phyloP scores from a whole-genome alignment of 1,140 invertebrate species.

The Elymnias hypermnestra region DNA sequence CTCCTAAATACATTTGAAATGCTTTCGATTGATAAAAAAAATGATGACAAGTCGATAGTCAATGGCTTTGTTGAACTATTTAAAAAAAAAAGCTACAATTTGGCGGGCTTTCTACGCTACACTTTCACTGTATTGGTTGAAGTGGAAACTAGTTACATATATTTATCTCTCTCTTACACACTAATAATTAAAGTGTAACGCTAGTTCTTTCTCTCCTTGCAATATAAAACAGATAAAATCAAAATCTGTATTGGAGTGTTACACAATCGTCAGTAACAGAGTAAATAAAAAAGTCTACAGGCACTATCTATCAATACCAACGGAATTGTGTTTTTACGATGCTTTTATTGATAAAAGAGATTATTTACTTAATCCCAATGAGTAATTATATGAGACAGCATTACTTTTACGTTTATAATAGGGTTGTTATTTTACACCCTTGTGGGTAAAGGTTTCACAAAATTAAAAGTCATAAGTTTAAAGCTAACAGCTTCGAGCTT shows the following conservation, averaged over 20 bases:
- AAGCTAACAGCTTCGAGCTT: too few relatives aligned
- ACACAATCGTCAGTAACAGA: conserved; percentile 12
- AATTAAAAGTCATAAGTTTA: too few relatives aligned
- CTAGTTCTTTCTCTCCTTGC: too few relatives aligned
- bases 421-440: too few relatives aligned
- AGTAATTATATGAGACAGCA: too few relatives aligned
- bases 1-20: conserved; percentile 1
- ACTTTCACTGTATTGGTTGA: conserved; percentile 20
- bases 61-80: conserved; percentile 5
- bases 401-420: too few relatives aligned
- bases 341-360: too few relatives aligned
- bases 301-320: too few relatives aligned
- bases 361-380: too few relatives aligned
- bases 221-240: neutral
- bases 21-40: conserved; percentile 15
- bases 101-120: conserved; percentile 21
- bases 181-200: too few relatives aligned
- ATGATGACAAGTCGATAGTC: conserved; percentile 8
- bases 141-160: neutral
- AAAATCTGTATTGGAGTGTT: conserved; percentile 1
- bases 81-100: conserved; percentile 8
- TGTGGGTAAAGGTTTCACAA: too few relatives aligned
- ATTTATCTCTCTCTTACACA: conserved; percentile 10
- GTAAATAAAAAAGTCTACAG: neutral
- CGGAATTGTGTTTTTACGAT: too few relatives aligned